These are phyloP conservation scores for Phalacrocorax brasilianus DNA, from an alignment of 2,113 vertebrate genomes.

Conservation along the genomic window DNA sequence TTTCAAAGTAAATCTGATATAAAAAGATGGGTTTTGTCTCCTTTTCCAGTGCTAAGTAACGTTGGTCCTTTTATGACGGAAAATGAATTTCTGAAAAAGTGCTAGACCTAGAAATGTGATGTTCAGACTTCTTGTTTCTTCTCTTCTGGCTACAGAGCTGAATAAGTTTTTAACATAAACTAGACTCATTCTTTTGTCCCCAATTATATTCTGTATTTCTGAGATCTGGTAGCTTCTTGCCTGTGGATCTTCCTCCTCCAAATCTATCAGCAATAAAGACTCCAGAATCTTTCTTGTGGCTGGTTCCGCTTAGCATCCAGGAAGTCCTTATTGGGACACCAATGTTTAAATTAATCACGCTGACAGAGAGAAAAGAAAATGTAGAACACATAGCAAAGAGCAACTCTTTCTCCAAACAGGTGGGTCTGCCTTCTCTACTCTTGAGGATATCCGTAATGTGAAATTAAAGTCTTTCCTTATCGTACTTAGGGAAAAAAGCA, in stretches of 20 bases:
- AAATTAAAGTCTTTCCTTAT: neutral
- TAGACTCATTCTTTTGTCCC: neutral
- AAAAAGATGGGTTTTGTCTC: neutral
- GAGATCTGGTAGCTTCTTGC: neutral
- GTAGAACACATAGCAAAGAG: neutral
- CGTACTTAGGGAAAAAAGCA: neutral
- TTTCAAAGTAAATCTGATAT: neutral
- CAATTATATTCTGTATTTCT: neutral
- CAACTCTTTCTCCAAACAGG: neutral
- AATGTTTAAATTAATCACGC: neutral
- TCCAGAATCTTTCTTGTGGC: neutral
- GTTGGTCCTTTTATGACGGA: neutral
- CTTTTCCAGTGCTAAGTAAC: neutral
- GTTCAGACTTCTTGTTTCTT: accelerated
- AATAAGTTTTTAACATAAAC: neutral
- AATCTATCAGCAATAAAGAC: neutral
- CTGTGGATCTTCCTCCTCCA: neutral
- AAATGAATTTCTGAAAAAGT: neutral
- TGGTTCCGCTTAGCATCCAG: neutral
- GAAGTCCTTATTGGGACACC: neutral
- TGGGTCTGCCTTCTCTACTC: neutral
- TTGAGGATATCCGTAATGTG: neutral
- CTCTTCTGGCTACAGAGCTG: neutral
- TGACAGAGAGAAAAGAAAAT: neutral
- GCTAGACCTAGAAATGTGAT: neutral